Percentiles rank a stretch among this genome's conserved stretches.
Evolutionary conservation across 2,888 invertebrate genomes (phyloP).

Genomic region (Iselma pallidipennis): DNA sequence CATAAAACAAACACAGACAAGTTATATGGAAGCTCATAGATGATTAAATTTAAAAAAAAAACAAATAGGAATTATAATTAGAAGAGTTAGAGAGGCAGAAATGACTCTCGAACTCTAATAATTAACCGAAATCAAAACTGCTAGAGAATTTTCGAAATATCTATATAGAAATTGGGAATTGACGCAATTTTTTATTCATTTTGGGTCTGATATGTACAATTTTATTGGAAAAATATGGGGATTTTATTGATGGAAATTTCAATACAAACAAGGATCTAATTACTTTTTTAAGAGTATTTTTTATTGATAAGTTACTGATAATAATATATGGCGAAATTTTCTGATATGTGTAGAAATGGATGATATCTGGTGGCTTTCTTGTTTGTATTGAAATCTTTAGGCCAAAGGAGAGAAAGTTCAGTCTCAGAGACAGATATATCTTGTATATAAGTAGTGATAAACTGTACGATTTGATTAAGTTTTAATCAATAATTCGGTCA

Average conservation of each 20-base stretch:
- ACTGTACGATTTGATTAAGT: conserved; percentile 50
- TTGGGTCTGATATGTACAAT: neutral
- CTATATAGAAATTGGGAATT: neutral
- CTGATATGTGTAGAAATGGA: conserved; percentile 2
- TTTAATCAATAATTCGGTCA: conserved; percentile 53
- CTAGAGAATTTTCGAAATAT: neutral
- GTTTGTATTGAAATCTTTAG: conserved; percentile 10
- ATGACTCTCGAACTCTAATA: neutral
- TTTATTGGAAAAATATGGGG: too few relatives aligned
- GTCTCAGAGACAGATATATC: neutral
- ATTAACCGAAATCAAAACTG: neutral
- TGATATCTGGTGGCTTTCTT: neutral
- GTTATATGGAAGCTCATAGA: conserved; percentile 40
- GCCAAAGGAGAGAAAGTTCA: conserved; percentile 5
- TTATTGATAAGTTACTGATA: conserved; percentile 9
- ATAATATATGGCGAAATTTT: conserved; percentile 9
- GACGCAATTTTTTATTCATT: neutral
- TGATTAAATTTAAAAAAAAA: conserved; percentile 19
- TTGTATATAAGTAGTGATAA: conserved; percentile 8
- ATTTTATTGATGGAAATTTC: neutral
- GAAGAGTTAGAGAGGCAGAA: neutral
- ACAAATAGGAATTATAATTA: neutral
- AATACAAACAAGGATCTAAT: conserved; percentile 2
- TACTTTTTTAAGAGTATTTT: too few relatives aligned
- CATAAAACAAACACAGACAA: conserved; percentile 23